Evolutionary conservation across 2,888 invertebrate genomes (phyloP).

Genomic region (Plebejus argus): DNA sequence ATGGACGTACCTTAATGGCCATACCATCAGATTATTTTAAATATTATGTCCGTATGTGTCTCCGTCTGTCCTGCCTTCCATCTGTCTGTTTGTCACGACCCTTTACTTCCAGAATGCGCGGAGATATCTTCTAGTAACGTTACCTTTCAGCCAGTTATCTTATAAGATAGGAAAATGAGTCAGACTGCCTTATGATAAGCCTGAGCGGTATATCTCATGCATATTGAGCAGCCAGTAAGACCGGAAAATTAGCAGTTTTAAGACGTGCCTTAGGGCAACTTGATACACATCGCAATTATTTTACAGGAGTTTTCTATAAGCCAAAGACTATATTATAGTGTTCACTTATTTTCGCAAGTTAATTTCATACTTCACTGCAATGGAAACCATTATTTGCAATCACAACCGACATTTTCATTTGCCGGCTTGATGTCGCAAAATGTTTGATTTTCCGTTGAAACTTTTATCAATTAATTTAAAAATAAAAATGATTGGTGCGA

Average conservation of each 20-base stretch:
- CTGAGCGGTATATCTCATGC: background rate
- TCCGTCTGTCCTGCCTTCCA: no score
- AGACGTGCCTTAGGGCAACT: background rate
- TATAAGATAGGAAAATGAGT: background rate
- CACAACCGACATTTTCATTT: conserved; percentile 1
- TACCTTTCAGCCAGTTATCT: background rate
- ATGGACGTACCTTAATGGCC: no score
- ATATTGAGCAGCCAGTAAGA: background rate
- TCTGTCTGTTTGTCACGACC: no score
- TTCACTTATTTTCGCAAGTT: background rate
- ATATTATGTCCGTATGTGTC: no score
- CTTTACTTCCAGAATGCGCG: background rate
- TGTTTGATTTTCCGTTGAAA: conserved; percentile 13
- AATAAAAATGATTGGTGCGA: conserved; percentile 5
- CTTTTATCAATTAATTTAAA: conserved; percentile 20
- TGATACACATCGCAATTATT: background rate
- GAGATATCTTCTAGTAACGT: background rate
- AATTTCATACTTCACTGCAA: background rate
- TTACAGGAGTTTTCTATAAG: no score
- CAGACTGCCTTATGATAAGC: background rate
- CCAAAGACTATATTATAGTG: background rate
- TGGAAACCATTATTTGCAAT: conserved; percentile 28
- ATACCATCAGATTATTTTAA: no score
- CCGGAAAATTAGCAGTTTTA: background rate
- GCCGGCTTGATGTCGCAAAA: background rate